phyloP scores from a whole-genome alignment of 2,797 vertebrate species.

The Acanthis flammea region DNA sequence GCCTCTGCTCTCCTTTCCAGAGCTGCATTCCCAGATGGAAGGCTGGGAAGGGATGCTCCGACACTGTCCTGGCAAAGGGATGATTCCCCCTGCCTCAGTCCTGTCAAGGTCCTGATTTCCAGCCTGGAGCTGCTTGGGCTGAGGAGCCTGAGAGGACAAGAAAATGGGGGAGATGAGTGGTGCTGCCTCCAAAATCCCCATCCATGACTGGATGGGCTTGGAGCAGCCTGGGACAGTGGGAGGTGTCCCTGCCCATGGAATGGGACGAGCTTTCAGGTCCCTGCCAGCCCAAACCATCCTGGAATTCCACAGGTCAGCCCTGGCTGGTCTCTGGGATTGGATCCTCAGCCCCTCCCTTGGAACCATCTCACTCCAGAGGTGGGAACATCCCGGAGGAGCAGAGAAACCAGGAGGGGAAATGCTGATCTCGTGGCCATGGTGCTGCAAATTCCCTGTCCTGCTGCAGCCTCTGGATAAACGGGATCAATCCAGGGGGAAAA shows the following conservation, averaged over 20 bases:
- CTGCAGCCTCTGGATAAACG: not conserved
- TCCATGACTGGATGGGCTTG: fast-evolving
- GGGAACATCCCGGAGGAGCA: not conserved
- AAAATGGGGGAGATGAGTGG: not conserved
- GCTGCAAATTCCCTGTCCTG: not conserved
- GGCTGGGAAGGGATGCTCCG: not conserved
- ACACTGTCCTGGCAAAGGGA: fast-evolving
- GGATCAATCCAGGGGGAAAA: not conserved
- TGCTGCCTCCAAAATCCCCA: not conserved
- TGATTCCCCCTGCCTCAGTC: not conserved
- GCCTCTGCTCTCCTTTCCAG: slow-evolving; percentile 65
- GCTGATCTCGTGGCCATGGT: fast-evolving
- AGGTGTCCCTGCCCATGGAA: not conserved
- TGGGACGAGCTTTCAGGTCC: not conserved
- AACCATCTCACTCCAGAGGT: not conserved
- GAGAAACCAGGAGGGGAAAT: fast-evolving
- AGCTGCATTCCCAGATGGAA: slow-evolving; percentile 65
- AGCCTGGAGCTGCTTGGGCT: fast-evolving
- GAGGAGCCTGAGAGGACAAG: not conserved
- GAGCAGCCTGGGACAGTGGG: not conserved
- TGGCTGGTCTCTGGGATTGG: not conserved
- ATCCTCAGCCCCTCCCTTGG: not conserved
- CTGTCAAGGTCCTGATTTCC: not conserved
- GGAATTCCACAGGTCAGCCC: not conserved
- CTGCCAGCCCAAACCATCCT: not conserved